Base-by-base conservation (phyloP, 2,888 invertebrate species). In the Xestia ashworthii region DNA sequence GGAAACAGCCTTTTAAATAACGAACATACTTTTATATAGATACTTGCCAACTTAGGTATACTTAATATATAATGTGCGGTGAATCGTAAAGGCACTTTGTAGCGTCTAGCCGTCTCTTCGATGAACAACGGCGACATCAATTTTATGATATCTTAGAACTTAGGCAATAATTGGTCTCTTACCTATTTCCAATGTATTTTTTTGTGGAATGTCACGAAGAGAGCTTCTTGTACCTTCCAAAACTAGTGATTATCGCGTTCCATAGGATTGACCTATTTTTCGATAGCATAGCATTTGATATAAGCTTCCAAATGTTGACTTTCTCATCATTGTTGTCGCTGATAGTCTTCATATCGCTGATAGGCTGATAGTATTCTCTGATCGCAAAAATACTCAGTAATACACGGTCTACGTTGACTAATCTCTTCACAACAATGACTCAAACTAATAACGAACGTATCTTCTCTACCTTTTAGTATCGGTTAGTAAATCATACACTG, bases 1-100 rank as follows among this genome's bases (percentile, higher is more conserved):
- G 50, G 32, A 60, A 60, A 67, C 16, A 14, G 41, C 44, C 46
- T 74, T 83, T 82, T 62, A 74, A 68, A 79, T 53, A 46, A 60
- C 16, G 58, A 71, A 71, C 53, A 53, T 50, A 58, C 2, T 58
- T 82, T 64, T 66, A 60, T 64, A 14, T 9, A 16, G 1, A 14
- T 38, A 38, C 48, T 19, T 64, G 19, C 65, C 32, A 44, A 58
- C 22, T 58, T 44, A 72, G 32, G 53, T 46, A 38, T 25, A 38
- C 60, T 62, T 62, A 25, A 50, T 65, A 50, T 44, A 65, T 44
- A 69, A 69, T 60, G 64, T 77, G 64, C 68, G 46, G 38, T 41
- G 50, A 65, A 71, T 71, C 38, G 32, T 68, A 55, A 50, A 64
- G 53, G 50, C 76, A 60, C 44, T 76, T 71, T 64, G 55, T 67